These are phyloP conservation scores for Leptinotarsa defecta DNA, from an alignment of 1,140 invertebrate genomes.

Conservation along the genomic window DNA sequence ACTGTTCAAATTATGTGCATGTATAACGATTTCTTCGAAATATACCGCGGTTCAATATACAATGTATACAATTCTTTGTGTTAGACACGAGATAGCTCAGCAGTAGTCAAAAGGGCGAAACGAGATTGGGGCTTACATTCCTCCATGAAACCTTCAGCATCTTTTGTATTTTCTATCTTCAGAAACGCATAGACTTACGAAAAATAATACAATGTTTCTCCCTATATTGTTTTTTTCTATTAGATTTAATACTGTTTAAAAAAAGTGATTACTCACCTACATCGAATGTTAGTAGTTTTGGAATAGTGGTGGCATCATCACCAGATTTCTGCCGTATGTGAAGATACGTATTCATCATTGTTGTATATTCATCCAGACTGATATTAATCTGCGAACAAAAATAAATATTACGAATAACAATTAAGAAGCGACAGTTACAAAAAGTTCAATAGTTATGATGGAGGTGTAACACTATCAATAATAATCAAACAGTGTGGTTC, in stretches of 20 bases:
- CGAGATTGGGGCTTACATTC: too few relatives aligned
- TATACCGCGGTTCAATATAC: not conserved
- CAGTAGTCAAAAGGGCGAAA: too few relatives aligned
- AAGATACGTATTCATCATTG: slow-evolving; percentile 49
- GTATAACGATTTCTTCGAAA: slow-evolving; percentile 8
- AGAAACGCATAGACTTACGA: too few relatives aligned
- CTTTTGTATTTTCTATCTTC: too few relatives aligned
- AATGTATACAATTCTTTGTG: too few relatives aligned
- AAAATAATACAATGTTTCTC: too few relatives aligned
- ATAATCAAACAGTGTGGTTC: not conserved
- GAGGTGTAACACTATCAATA: not conserved
- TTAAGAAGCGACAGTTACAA: not conserved
- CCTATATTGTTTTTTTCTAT: too few relatives aligned
- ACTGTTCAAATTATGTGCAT: slow-evolving; percentile 1
- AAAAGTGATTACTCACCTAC: slow-evolving; percentile 45
- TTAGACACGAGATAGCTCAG: too few relatives aligned
- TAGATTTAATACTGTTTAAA: too few relatives aligned
- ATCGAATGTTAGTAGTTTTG: slow-evolving; percentile 49
- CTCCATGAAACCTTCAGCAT: too few relatives aligned
- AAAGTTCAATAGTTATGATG: not conserved
- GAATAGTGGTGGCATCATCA: slow-evolving; percentile 36
- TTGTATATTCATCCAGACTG: slow-evolving; percentile 51
- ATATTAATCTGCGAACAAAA: slow-evolving; percentile 49
- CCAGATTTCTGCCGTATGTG: slow-evolving; percentile 34
- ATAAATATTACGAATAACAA: slow-evolving; percentile 22